Conservation (phyloP, 2,797 vertebrate genomes). For the Hyperoplus lanceolatus region DNA sequence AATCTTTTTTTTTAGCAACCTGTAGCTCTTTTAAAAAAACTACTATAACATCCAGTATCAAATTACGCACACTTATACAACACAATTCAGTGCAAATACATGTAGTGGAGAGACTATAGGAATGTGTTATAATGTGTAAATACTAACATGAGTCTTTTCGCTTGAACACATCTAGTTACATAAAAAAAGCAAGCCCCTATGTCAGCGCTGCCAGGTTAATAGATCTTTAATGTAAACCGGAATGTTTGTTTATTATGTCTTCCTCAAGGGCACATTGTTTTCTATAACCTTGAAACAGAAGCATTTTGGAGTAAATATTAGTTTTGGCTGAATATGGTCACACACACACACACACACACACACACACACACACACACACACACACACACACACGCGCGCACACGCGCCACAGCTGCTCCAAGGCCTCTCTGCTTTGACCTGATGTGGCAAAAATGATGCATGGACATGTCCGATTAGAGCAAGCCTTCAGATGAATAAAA, state of each 20-base stretch:
- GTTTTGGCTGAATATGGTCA: too few species aligned
- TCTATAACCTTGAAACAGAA: slow-evolving; percentile 19
- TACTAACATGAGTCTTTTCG: background rate
- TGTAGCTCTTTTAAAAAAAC: background rate
- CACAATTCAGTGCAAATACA: background rate
- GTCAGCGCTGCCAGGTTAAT: background rate
- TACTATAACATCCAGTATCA: too few species aligned
- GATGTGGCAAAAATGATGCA: too few species aligned
- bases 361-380: too few species aligned
- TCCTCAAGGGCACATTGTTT: background rate
- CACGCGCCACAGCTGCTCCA: too few species aligned
- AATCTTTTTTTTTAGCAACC: slow-evolving; percentile 3
- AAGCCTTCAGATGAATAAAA: too few species aligned
- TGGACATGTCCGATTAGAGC: too few species aligned
- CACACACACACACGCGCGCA: too few species aligned
- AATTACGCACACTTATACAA: background rate
- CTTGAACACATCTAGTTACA: background rate
- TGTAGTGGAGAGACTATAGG: background rate
- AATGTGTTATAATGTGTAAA: background rate
- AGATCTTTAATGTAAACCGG: background rate
- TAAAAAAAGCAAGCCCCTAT: background rate
- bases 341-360: too few species aligned
- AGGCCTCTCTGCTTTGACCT: too few species aligned
- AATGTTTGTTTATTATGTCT: background rate
- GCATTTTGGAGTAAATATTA: too few species aligned